These are phyloP conservation scores for Microctenopoma steveboyesi DNA, from an alignment of 2,797 vertebrate genomes.

Conservation along the genomic window DNA sequence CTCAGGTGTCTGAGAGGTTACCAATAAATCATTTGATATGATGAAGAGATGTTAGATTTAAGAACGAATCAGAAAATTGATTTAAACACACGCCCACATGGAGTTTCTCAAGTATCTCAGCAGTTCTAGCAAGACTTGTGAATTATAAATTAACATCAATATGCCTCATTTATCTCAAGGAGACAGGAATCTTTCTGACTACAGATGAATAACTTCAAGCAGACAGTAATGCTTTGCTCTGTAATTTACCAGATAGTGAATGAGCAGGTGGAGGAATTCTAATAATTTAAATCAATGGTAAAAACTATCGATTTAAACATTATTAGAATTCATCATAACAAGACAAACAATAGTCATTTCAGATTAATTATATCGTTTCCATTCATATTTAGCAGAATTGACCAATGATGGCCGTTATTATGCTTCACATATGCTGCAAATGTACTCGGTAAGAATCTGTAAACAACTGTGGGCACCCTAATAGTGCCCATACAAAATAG, in stretches of 20 bases:
- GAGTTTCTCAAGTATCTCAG: constrained; percentile 33
- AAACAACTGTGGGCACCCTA: background rate
- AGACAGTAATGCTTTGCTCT: constrained; percentile 14
- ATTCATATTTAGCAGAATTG: background rate
- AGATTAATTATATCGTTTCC: background rate
- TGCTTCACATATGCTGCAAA: background rate
- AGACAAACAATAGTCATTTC: background rate
- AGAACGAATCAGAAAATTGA: constrained; percentile 25
- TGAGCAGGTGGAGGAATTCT: constrained; percentile 35
- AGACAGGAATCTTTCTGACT: constrained; percentile 24
- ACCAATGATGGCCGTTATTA: background rate
- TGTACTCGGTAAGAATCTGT: constrained; percentile 2
- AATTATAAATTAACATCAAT: constrained; percentile 50
- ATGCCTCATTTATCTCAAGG: constrained; percentile 38
- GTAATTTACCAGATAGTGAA: constrained; percentile 18
- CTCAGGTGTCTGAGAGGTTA: constrained; percentile 11
- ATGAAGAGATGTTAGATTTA: constrained; percentile 43
- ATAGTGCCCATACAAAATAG: background rate
- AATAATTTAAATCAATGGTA: constrained; percentile 2
- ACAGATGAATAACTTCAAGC: constrained; percentile 33
- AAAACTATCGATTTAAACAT: too few species aligned
- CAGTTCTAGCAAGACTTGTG: constrained; percentile 32
- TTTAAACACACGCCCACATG: constrained; percentile 9
- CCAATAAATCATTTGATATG: constrained; percentile 28
- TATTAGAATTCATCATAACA: too few species aligned